Evolutionary conservation across 2,113 vertebrate genomes (phyloP).

Genomic region (Myrmophylax atrothorax): DNA sequence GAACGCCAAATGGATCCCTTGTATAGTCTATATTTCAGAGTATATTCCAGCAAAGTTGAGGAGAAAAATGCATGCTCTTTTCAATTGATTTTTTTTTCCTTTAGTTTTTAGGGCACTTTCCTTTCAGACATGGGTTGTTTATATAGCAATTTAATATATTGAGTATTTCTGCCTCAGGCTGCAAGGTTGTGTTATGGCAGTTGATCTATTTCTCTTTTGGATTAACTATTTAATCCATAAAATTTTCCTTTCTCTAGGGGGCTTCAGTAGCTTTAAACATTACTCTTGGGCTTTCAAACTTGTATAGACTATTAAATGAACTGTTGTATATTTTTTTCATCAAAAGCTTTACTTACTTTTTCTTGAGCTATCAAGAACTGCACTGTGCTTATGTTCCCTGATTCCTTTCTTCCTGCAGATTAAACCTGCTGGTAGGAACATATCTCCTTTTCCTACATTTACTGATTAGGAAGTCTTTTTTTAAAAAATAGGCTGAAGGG

Average conservation of each 20-base stretch:
- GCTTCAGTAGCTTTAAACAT: slow-evolving; percentile 6
- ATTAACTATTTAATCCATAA: slow-evolving; percentile 59
- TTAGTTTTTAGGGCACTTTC: background rate
- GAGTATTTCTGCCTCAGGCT: slow-evolving; percentile 52
- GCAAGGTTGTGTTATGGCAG: slow-evolving; percentile 44
- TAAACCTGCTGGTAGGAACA: background rate
- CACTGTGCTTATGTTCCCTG: fast-evolving
- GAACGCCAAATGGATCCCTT: background rate
- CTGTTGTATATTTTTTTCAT: background rate
- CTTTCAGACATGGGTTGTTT: slow-evolving; percentile 36
- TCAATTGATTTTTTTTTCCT: background rate
- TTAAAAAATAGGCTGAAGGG: background rate
- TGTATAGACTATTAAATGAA: slow-evolving; percentile 28
- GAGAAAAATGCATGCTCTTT: background rate
- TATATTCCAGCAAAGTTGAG: background rate
- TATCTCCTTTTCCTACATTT: background rate
- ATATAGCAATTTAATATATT: slow-evolving; percentile 51
- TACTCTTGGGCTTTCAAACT: slow-evolving; percentile 37
- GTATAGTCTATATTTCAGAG: background rate
- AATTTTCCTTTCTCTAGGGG: slow-evolving; percentile 29
- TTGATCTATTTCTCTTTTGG: slow-evolving; percentile 51
- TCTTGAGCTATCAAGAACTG: background rate
- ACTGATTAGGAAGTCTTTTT: background rate
- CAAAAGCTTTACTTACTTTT: slow-evolving; percentile 19
- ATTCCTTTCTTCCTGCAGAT: background rate